Base-by-base conservation (phyloP, 64 coral and sea anemone genomes). In the Stylophora pistillata region DNA sequence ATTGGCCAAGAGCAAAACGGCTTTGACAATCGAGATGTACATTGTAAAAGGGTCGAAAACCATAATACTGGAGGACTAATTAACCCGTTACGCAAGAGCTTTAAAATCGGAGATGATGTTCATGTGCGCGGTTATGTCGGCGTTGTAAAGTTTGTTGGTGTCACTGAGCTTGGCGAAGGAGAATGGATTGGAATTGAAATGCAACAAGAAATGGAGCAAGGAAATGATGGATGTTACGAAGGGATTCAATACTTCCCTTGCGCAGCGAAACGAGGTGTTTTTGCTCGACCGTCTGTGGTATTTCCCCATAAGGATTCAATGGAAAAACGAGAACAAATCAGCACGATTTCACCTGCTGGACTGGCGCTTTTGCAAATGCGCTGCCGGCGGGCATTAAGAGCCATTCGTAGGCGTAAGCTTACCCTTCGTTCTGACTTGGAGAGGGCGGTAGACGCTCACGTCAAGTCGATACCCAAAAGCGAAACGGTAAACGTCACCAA, bases 121-220 rank as follows among this genome's bases (percentile, higher is more conserved):
- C 95, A 97, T 74, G 91, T 97, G 9, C 90, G 87, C 0, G 95
- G 95, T n/a, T 97, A 97, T 83, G 86, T 97, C 41, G 95, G 95
- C 14, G 89, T 88, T 55, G 87, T 97, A n/a, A 97, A 86, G 41
- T 97, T 87, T 77, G 52, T 93, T 15, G 95, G 95, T 1, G 58
- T 55, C 3, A 97, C 91, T 0, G 73, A 85, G 11, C 82, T 97
- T 58, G 95, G 95, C 4, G 95, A 87, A 65, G 95, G 92, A 9
- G 88, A 82, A 1, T 97, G 95, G 95, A 76, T 97, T 28, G 95
- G 95, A 76, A 90, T 97, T 18, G 95, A 93, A 27, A 61, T 93
- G 74, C 62, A 90, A 9, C 73, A 81, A 71, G 79, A 37, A 33
- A 81, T 87, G 17, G 60, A 86, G 17, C 95, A 97, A 63, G 95